Evolutionary conservation across 2,888 invertebrate species (phyloP), one percentile per base, ranked within the genome.

Genomic region (Fragum fragum): DNA sequence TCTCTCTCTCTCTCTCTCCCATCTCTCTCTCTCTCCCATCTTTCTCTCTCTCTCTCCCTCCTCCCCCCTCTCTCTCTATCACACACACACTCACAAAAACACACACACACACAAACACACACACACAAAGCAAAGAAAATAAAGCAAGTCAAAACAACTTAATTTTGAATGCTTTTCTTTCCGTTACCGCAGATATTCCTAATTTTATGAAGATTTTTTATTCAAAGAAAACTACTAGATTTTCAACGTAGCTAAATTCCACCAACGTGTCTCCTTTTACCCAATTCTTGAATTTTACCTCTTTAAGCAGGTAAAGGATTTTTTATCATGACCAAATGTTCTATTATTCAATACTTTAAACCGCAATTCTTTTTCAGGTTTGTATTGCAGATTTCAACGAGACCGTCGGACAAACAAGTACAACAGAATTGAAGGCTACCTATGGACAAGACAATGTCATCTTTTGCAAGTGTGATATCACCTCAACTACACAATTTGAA

Each of bases 291-390:
- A n/a, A n/a, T n/a, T n/a, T n/a, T n/a, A n/a, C n/a, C n/a, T n/a
- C n/a, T n/a, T n/a, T n/a, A n/a, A n/a, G n/a, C n/a, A n/a, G n/a
- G n/a, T n/a, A n/a, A n/a, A n/a, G n/a, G n/a, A n/a, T n/a, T n/a
- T n/a, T n/a, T n/a, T n/a, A n/a, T n/a, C n/a, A n/a, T n/a, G n/a
- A n/a, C n/a, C n/a, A n/a, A n/a, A n/a, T n/a, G n/a, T n/a, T n/a
- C 32, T 36, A 36, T 36, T 36, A 3, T 36, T 9, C 32, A 6
- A 36, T 36, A 36, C 9, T 36, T 36, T 9, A 36, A 36, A n/a
- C n/a, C n/a, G n/a, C n/a, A n/a, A n/a, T n/a, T n/a, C n/a, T n/a
- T 36, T 70, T 87, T 23, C 81, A 92, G 92, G 91, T 92, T 11
- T 82, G 87, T 55, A 79, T 92, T 23, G 87, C 83, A 16, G 92